Evolutionary conservation across 2,888 invertebrate species (phyloP).

Genomic region (Dryobota labecula): DNA sequence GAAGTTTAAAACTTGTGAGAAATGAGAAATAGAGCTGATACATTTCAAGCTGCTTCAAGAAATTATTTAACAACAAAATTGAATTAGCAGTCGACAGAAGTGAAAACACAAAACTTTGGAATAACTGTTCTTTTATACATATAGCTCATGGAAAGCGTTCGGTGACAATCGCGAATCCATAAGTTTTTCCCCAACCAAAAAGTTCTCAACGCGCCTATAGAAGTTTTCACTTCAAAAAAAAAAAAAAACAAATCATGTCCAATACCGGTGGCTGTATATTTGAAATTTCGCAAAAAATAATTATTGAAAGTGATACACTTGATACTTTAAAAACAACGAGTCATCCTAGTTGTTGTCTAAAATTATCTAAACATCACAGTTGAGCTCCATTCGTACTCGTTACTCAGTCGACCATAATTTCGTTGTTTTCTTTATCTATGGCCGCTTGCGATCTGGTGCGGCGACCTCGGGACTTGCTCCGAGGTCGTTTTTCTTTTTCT

Average conservation of each 20-base stretch:
- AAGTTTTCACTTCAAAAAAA: too few species aligned
- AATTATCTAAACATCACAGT: constrained; percentile 83
- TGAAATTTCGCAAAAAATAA: constrained; percentile 24
- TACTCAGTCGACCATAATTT: constrained; percentile 80
- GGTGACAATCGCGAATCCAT: too few species aligned
- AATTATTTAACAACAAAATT: constrained; percentile 12
- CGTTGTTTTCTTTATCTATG: constrained; percentile 75
- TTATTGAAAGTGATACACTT: constrained; percentile 48
- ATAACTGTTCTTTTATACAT: too few species aligned
- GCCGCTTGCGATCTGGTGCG: constrained; percentile 85
- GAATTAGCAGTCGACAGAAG: too few species aligned
- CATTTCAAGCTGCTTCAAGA: constrained; percentile 2
- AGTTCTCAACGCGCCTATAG: too few species aligned
- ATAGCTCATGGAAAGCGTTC: too few species aligned
- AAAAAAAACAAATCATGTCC: constrained; percentile 20
- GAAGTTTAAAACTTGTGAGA: constrained; percentile 10
- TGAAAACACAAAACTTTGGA: too few species aligned
- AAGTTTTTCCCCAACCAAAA: too few species aligned
- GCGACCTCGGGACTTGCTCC: constrained; percentile 85
- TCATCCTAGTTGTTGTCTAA: constrained; percentile 74
- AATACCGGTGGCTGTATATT: constrained; percentile 26
- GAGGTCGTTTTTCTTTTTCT: constrained; percentile 80
- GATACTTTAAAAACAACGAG: constrained; percentile 64
- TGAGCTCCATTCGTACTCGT: constrained; percentile 70
- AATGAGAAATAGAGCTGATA: not conserved